These are phyloP conservation scores for Tolmerus cingulatus DNA, from an alignment of 2,888 invertebrate genomes.

Conservation along the genomic window DNA sequence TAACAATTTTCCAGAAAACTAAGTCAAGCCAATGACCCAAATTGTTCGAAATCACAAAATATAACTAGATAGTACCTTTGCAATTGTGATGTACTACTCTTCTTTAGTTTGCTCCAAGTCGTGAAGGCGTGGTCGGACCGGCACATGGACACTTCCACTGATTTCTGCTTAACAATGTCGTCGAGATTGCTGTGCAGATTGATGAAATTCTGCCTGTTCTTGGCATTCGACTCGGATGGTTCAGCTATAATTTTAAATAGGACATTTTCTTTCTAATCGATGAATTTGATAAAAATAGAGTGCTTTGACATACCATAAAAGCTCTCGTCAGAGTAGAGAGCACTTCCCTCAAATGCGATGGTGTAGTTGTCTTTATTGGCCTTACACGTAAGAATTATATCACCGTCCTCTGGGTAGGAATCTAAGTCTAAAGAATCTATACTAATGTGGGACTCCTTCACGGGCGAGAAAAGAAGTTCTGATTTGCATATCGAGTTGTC, in stretches of 20 bases:
- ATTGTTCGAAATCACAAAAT: neutral
- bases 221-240: constrained; percentile 58
- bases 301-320: constrained; percentile 66
- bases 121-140: constrained; percentile 88
- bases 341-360: constrained; percentile 91
- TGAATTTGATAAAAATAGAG: neutral
- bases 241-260: constrained; percentile 53
- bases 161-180: constrained; percentile 62
- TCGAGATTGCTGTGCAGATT: constrained; percentile 62
- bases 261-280: neutral
- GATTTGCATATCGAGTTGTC: constrained; percentile 93
- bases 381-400: constrained; percentile 89
- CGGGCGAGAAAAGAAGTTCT: constrained; percentile 88
- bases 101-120: constrained; percentile 87
- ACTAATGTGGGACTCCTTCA: constrained; percentile 82
- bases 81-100: constrained; percentile 72
- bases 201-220: constrained; percentile 59
- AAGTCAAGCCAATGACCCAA: neutral
- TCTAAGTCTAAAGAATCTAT: constrained; percentile 92
- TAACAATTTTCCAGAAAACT: neutral
- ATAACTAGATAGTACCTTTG: constrained; percentile 65
- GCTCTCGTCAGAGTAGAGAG: constrained; percentile 85
- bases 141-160: constrained; percentile 80
- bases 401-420: constrained; percentile 76
- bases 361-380: constrained; percentile 95